Conservation (phyloP, 2,113 vertebrate genomes). For the Aegotheles bennettii region DNA sequence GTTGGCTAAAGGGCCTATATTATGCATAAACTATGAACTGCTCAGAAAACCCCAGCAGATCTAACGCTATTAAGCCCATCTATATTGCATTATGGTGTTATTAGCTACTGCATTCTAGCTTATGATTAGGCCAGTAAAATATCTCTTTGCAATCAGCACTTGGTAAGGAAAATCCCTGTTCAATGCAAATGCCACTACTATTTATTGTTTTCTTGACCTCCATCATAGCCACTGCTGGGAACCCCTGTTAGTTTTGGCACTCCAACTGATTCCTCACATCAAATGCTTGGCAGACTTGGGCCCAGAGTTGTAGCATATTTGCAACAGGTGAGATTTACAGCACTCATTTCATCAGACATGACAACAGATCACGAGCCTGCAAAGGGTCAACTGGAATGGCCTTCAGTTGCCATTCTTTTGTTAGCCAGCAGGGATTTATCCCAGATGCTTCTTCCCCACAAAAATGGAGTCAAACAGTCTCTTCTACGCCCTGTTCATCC, state of each 20-base stretch:
- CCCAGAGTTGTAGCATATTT: neutral
- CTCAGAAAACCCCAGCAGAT: slow-evolving; percentile 53
- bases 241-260: neutral
- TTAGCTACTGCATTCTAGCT: slow-evolving; percentile 32
- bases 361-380: neutral
- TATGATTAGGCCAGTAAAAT: slow-evolving; percentile 52
- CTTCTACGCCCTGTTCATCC: neutral
- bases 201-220: slow-evolving; percentile 10
- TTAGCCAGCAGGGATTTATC: neutral
- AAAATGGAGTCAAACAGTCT: neutral
- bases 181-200: slow-evolving; percentile 2
- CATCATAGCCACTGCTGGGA: neutral
- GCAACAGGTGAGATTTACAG: neutral
- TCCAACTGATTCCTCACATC: neutral
- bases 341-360: neutral
- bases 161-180: slow-evolving; percentile 27
- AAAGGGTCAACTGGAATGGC: neutral
- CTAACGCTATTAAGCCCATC: slow-evolving; percentile 55
- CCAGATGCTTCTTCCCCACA: neutral
- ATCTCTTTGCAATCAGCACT: slow-evolving; percentile 26
- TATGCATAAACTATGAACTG: slow-evolving; percentile 29
- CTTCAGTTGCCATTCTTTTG: neutral
- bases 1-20: slow-evolving; percentile 24
- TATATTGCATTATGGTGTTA: slow-evolving; percentile 60
- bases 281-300: neutral